A percentile compares a stretch with the other conserved stretches of the same genome.
Conservation (phyloP, 2,888 invertebrate species). For the Andrena haemorrhoa region DNA sequence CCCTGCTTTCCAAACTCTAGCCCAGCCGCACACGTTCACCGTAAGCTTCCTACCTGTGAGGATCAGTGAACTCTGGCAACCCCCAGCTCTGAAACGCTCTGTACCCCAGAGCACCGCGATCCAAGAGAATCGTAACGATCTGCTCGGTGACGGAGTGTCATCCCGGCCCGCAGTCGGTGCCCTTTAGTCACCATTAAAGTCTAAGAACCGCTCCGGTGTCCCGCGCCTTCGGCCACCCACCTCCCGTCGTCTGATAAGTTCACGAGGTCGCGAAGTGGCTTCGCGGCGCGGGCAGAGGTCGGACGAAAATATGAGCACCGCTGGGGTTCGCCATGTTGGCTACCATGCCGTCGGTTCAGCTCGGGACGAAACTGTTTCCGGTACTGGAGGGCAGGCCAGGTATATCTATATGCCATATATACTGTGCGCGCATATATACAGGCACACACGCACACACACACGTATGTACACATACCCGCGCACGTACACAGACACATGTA, state of each 20-base stretch:
- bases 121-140: slow-evolving; percentile 38
- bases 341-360: slow-evolving; percentile 80
- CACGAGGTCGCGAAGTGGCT: slow-evolving; percentile 52
- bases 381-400: slow-evolving; percentile 81
- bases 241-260: slow-evolving; percentile 58
- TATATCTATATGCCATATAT: slow-evolving; percentile 79
- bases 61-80: neutral
- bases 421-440: slow-evolving; percentile 27
- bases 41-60: neutral
- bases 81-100: neutral
- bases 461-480: slow-evolving; percentile 9
- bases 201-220: slow-evolving; percentile 30
- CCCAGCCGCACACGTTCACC: too few relatives aligned
- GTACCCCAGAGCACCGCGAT: slow-evolving; percentile 1
- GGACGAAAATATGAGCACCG: slow-evolving; percentile 80
- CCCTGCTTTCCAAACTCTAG: too few relatives aligned
- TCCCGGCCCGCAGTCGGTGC: slow-evolving; percentile 2
- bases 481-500: slow-evolving; percentile 41
- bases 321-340: slow-evolving; percentile 81
- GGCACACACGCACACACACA: neutral
- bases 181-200: slow-evolving; percentile 44
- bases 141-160: slow-evolving; percentile 25
- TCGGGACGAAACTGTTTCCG: slow-evolving; percentile 83
- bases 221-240: slow-evolving; percentile 4
- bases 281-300: neutral